Evolutionary conservation across 2,113 vertebrate genomes (phyloP).

Genomic region (Gadus macrocephalus): DNA sequence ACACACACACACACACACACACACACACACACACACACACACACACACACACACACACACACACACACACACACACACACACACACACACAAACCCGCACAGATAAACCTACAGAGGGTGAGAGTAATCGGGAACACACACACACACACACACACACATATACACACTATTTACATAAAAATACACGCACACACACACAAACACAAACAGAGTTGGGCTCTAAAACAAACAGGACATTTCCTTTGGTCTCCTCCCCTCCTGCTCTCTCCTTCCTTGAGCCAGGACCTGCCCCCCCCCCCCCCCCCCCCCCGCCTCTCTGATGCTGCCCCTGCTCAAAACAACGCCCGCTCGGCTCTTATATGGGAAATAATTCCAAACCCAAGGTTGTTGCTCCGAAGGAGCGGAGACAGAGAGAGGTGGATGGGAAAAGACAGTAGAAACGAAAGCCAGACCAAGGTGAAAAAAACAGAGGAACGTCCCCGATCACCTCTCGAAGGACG

Average conservation of each 20-base stretch:
- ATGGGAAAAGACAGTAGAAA: background rate
- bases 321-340: conserved; percentile 24
- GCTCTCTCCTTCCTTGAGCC: conserved; percentile 2
- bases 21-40: background rate
- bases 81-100: background rate
- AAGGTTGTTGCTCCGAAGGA: background rate
- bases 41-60: background rate
- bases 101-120: background rate
- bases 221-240: conserved; percentile 26
- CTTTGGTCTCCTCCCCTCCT: conserved; percentile 24
- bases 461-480: too few relatives aligned
- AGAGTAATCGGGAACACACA: too few relatives aligned
- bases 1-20: background rate
- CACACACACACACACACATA: background rate
- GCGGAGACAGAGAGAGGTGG: background rate
- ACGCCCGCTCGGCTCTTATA: conserved; percentile 60
- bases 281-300: conserved; percentile 5
- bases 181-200: background rate
- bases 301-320: conserved; percentile 8
- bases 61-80: background rate
- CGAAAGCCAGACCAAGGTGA: too few relatives aligned
- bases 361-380: conserved; percentile 27
- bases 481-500: too few relatives aligned
- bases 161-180: background rate
- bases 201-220: background rate